Evolutionary conservation across 1,140 invertebrate genomes (phyloP), one percentile per base, ranked within the genome.

Genomic region (Drosophila tsacasi): DNA sequence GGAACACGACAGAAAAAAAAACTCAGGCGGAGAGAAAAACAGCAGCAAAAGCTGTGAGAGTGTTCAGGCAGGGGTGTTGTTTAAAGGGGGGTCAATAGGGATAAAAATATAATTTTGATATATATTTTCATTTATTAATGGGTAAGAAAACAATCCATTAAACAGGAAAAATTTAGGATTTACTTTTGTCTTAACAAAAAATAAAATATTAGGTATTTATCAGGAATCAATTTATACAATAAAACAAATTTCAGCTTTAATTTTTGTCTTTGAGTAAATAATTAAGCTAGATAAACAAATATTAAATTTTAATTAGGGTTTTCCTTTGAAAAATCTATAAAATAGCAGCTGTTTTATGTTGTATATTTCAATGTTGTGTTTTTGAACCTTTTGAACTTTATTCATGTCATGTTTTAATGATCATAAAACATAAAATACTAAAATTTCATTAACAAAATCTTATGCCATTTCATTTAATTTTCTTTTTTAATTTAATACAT

Each of bases 1-100:
- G 47, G 35, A 66, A 71, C 65, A 76, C 61, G 64, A 52, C 55
- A 64, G 40, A 35, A 57, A 65, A 65, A 54, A 42, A 66, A 55
- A 61, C 25, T 27, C 32, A 50, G 6, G 30, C 17, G 42, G 59
- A 32, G 62, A 71, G 49, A 55, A 61, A 67, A 63, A 57, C 73
- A 23, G 66, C 47, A 80, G 62, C 52, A 30, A 67, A 42, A 46
- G 54, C 44, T 50, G 35, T 17, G 44, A 60, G 69, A 76, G 59
- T 35, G 25, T 15, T 27, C 0, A 8, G 40, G 0, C 72, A 75
- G 50, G 37, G 69, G 72, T 40, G 58, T 23, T 3, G 10, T 37
- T 1, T 12, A 23, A 21, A 39, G 32, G 58, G 57, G 27, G 8
- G 6, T 21, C 7, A 23, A 23, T 6, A 19, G 3, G 10, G 49